Conservation (phyloP, 2,113 vertebrate genomes). For the Mus pahari region DNA sequence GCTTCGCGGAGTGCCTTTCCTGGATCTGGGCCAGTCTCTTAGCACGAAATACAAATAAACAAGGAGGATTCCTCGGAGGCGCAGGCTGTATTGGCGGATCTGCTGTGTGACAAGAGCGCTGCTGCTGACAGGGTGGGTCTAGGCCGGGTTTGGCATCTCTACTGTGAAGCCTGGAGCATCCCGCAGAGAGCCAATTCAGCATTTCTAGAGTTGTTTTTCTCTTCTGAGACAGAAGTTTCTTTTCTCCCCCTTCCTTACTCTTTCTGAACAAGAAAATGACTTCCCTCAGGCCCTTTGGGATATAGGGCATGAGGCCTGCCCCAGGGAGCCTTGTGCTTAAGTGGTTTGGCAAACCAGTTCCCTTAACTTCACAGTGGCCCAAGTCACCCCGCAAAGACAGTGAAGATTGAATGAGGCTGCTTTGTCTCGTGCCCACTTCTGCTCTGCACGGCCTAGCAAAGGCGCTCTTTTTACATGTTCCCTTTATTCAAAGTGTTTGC, state of each 20-base stretch:
- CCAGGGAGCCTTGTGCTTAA: rapidly evolving
- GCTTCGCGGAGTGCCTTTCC: neutral
- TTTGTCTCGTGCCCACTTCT: neutral
- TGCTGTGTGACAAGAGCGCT: neutral
- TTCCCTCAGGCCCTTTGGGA: rapidly evolving
- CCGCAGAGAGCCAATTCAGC: neutral
- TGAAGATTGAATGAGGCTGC: rapidly evolving
- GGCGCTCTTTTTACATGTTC: rapidly evolving
- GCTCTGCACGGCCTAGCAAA: neutral
- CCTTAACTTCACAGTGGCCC: neutral
- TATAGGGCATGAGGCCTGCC: neutral
- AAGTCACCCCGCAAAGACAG: neutral
- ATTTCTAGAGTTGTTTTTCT: neutral
- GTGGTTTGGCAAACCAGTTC: neutral
- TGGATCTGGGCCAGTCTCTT: neutral
- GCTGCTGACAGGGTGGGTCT: neutral
- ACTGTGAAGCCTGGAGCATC: neutral
- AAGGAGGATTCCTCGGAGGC: too few species aligned
- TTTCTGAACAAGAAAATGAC: neutral
- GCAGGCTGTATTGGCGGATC: rapidly evolving
- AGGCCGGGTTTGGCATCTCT: neutral
- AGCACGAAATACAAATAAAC: neutral
- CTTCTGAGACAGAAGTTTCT: neutral
- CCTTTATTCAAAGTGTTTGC: neutral
- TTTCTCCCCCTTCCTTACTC: neutral